A percentile compares a stretch with the other conserved stretches of the same genome.
Evolutionary conservation across 2,797 vertebrate genomes (phyloP).

Genomic region (Buphagus erythrorhynchus): DNA sequence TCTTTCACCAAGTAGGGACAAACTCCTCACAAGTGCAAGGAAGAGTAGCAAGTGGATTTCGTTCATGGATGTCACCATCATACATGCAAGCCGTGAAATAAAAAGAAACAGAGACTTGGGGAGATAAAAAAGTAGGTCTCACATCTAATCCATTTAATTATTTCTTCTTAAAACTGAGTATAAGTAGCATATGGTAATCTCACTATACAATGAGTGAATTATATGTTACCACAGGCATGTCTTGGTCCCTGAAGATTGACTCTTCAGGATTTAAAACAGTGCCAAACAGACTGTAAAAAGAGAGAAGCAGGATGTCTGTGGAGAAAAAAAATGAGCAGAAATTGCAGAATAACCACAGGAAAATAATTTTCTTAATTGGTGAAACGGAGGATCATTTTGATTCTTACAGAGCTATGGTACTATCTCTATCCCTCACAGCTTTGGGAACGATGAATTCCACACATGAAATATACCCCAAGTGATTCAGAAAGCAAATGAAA

Average conservation of each 20-base stretch:
- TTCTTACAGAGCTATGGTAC: not conserved
- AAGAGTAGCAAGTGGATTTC: not conserved
- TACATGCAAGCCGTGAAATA: not conserved
- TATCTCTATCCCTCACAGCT: not conserved
- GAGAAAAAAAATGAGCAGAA: not conserved
- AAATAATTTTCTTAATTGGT: not conserved
- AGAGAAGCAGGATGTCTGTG: not conserved
- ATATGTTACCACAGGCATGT: not conserved
- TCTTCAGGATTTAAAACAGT: not conserved
- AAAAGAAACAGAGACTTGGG: not conserved
- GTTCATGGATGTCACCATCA: not conserved
- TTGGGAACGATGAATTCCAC: not conserved
- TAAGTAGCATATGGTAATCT: not conserved
- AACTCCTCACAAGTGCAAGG: not conserved
- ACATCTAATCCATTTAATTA: not conserved
- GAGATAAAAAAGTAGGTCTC: not conserved
- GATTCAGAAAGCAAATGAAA: not conserved
- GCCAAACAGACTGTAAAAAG: not conserved
- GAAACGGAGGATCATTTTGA: not conserved
- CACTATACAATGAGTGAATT: not conserved
- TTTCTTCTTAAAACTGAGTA: not conserved
- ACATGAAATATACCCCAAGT: not conserved
- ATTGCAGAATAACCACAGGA: not conserved
- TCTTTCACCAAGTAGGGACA: not conserved
- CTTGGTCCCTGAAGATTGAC: not conserved